Evolutionary conservation across 2,888 invertebrate genomes (phyloP), one percentile per base, ranked within the genome.

Genomic region (Drosophila dives): DNA sequence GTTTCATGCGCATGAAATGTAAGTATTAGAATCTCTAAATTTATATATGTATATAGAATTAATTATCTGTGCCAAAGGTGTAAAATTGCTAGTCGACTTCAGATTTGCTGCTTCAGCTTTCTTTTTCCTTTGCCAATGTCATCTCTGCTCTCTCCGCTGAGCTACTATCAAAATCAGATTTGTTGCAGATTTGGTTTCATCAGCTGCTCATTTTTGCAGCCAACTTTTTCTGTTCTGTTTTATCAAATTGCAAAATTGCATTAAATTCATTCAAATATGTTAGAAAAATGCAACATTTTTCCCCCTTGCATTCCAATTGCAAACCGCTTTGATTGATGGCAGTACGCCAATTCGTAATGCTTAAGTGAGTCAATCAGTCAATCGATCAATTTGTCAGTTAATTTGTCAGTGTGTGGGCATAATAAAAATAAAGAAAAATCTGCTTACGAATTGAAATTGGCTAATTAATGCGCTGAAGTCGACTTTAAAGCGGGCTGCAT

Each of bases 1-100:
- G 85, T 53, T 91, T 91, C 64, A 85, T 93, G 84, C 86, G 89
- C 60, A 86, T 85, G 72, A 92, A 90, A 89, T 87, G 92, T 92
- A 75, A 91, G 91, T 85, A 48, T 48, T 53, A 34, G 3, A 34
- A 12, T 45, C 20, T 12, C 42, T 1, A 29, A 29, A 29, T 29
- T 0, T 6, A 29, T 6, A 6, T 29, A 29, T 29, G 6, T 29
- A 29, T 29, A 29, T 29, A 5, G 2, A 29, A 29, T 29, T 29
- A 29, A 2, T 29, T 29, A 29, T 29, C 29, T 29, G 29, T 29
- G 5, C 29, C 5, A 0, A 29, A 29, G 1, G 29, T 29, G 29
- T 29, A 29, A 29, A 29, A 29, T 29, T 29, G 29, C 5, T 29
- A 29, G 6, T 29, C 29, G 2, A 29, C 29, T 1, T 29, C 6